Evolutionary conservation across 2,888 invertebrate species (phyloP).

Genomic region (Lithophane leautieri): DNA sequence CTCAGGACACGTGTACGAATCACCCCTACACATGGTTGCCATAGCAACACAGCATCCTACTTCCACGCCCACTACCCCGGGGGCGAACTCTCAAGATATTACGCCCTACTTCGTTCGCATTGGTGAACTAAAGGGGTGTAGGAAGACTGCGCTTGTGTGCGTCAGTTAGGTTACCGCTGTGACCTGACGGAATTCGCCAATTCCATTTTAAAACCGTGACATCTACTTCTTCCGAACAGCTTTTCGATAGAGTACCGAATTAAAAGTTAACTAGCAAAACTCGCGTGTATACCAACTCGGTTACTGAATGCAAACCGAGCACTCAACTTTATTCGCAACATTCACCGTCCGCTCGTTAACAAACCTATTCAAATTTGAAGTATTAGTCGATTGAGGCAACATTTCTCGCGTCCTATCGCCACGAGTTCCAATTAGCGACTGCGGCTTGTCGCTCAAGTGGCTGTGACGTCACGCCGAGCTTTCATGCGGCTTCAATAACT

Average conservation of each 20-base stretch:
- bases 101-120: slow-evolving; percentile 89
- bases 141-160: slow-evolving; percentile 80
- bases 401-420: slow-evolving; percentile 88
- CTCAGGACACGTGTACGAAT: slow-evolving; percentile 77
- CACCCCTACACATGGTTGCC: slow-evolving; percentile 89
- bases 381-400: slow-evolving; percentile 89
- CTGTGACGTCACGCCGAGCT: slow-evolving; percentile 88
- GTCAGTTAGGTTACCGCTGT: slow-evolving; percentile 76
- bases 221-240: slow-evolving; percentile 66
- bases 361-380: slow-evolving; percentile 89
- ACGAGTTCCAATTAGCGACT: slow-evolving; percentile 90
- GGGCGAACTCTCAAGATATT: slow-evolving; percentile 90
- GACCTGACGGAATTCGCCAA: slow-evolving; percentile 79
- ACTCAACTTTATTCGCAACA: slow-evolving; percentile 83
- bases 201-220: slow-evolving; percentile 72
- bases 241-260: slow-evolving; percentile 68
- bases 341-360: slow-evolving; percentile 88
- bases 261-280: slow-evolving; percentile 70
- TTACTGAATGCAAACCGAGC: slow-evolving; percentile 77
- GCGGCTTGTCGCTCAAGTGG: slow-evolving; percentile 87
- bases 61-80: slow-evolving; percentile 90
- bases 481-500: slow-evolving; percentile 89
- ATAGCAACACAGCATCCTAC: slow-evolving; percentile 91
- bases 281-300: slow-evolving; percentile 62
- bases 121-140: slow-evolving; percentile 89